phyloP scores from a whole-genome alignment of 1,140 invertebrate species.

The Nylanderia fulva region DNA sequence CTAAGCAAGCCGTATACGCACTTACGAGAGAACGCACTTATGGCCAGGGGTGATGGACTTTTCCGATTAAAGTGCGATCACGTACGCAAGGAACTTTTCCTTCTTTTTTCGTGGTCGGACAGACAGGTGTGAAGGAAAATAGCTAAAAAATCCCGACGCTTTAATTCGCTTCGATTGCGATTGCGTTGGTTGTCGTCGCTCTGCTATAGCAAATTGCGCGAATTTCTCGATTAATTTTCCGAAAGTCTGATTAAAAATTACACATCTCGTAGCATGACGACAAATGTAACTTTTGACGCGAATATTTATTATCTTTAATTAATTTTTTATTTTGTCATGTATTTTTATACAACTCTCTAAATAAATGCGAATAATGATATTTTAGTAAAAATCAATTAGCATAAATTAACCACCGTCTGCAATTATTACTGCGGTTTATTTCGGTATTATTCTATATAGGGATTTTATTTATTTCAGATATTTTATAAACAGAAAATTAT shows the following conservation, averaged over 20 bases:
- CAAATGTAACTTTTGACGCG: neutral
- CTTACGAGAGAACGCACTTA: constrained; percentile 37
- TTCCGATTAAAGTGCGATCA: constrained; percentile 16
- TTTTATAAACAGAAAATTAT: neutral
- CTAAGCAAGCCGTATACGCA: constrained; percentile 30
- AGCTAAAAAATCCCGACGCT: neutral
- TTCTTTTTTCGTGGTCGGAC: neutral
- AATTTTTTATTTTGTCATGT: neutral
- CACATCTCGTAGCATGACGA: neutral
- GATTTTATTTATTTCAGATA: neutral
- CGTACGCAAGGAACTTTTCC: constrained; percentile 16
- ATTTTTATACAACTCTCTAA: too few species aligned
- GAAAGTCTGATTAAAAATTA: neutral
- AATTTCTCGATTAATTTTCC: neutral
- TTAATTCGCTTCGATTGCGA: neutral
- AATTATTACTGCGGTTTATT: neutral
- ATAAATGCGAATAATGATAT: neutral
- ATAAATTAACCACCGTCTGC: neutral
- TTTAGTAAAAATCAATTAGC: neutral
- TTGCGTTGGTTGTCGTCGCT: neutral
- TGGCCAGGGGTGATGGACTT: constrained; percentile 52
- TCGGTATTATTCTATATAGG: neutral
- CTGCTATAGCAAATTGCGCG: neutral
- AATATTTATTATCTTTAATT: neutral
- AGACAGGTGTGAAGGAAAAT: neutral